Evolutionary conservation across 2,888 invertebrate genomes (phyloP).

Genomic region (Nomada lathburiana): DNA sequence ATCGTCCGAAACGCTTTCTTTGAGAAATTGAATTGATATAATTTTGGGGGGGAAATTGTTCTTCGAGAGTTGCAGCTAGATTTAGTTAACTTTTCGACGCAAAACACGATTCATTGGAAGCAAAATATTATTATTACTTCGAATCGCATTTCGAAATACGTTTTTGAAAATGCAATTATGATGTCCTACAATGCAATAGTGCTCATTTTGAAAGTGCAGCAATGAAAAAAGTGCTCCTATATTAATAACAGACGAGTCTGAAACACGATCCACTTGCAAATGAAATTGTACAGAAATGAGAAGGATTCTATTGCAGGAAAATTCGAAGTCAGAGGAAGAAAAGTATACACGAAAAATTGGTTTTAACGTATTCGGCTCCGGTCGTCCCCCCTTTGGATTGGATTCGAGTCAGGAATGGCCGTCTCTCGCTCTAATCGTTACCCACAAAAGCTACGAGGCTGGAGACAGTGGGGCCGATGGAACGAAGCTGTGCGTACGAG

Average conservation of each 20-base stretch:
- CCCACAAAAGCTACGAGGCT: slow-evolving; percentile 47
- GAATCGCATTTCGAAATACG: too few species aligned
- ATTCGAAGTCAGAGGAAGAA: background rate
- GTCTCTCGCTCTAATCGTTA: slow-evolving; percentile 54
- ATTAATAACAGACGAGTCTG: background rate
- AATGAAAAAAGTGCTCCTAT: background rate
- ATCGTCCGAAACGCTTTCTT: background rate
- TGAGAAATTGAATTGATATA: too few species aligned
- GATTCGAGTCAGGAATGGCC: slow-evolving; percentile 59
- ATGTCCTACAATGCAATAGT: too few species aligned
- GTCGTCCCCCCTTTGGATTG: slow-evolving; percentile 56
- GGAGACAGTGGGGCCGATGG: slow-evolving; percentile 42
- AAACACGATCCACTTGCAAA: too few species aligned
- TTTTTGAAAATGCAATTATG: too few species aligned
- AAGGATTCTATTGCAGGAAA: too few species aligned
- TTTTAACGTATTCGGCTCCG: slow-evolving; percentile 11
- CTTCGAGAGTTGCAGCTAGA: too few species aligned
- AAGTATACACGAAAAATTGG: background rate
- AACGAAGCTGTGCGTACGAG: slow-evolving; percentile 43
- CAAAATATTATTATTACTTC: too few species aligned
- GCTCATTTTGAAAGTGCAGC: background rate
- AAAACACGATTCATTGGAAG: too few species aligned
- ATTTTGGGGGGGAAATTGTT: too few species aligned
- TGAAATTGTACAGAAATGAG: too few species aligned
- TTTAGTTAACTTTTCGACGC: too few species aligned